Conservation (phyloP, 2,113 vertebrate species). For the Thamnophis sirtalis region DNA sequence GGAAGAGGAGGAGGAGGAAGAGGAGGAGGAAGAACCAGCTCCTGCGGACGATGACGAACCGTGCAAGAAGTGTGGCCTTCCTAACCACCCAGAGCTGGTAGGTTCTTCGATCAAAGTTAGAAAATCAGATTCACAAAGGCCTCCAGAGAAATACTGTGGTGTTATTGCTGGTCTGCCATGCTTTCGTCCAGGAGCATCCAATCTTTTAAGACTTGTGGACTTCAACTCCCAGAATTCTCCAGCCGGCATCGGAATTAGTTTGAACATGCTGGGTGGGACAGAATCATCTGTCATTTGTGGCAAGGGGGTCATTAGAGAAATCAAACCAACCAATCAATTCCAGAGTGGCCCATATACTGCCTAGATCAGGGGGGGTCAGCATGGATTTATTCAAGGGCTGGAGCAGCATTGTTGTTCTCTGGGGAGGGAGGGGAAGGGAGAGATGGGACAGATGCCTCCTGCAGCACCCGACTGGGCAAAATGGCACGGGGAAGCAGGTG, state of each 20-base stretch:
- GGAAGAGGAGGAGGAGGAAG: constrained; percentile 74
- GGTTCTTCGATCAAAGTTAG: constrained; percentile 27
- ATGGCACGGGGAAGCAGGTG: too few species aligned
- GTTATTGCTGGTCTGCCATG: neutral
- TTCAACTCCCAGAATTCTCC: neutral
- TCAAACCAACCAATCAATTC: neutral
- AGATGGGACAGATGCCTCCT: too few species aligned
- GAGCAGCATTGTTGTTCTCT: too few species aligned
- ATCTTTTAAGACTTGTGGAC: neutral
- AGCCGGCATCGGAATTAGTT: neutral
- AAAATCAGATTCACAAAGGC: neutral
- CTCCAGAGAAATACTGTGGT: neutral
- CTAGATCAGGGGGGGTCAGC: neutral
- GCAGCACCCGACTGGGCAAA: too few species aligned
- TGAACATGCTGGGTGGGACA: neutral
- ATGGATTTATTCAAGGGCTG: too few species aligned
- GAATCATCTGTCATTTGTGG: neutral
- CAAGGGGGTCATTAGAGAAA: neutral
- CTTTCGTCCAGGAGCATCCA: neutral
- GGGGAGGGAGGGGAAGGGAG: too few species aligned
- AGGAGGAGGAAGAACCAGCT: constrained; percentile 78
- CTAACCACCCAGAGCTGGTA: constrained; percentile 95
- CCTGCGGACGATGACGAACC: constrained; percentile 87
- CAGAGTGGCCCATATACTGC: neutral
- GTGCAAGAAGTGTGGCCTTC: constrained; percentile 93